Conservation (phyloP, 2,113 vertebrate species). For the Gadus macrocephalus region DNA sequence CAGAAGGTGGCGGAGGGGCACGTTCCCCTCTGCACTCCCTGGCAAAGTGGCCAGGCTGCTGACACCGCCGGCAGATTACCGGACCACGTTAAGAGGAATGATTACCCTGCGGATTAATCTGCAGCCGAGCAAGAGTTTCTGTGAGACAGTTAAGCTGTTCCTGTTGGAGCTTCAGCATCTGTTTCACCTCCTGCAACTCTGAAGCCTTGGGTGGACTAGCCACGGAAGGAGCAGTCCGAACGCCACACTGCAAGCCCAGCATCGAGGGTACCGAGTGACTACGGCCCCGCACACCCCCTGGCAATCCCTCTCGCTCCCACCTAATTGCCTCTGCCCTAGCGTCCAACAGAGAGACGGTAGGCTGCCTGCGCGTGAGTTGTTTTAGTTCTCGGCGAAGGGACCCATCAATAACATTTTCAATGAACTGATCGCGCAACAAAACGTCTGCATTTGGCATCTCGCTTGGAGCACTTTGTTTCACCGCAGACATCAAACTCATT, state of each 20-base stretch:
- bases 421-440: constrained; percentile 24
- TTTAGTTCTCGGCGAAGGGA: constrained; percentile 4
- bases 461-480: not conserved
- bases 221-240: not conserved
- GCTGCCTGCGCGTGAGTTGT: too few species aligned
- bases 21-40: not conserved
- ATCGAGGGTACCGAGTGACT: constrained; percentile 8
- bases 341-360: too few species aligned
- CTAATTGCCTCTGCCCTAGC: too few species aligned
- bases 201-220: too few species aligned
- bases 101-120: not conserved
- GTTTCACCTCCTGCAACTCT: not conserved
- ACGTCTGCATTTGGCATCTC: not conserved
- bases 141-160: constrained; percentile 18
- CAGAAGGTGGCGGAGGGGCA: not conserved
- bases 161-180: constrained; percentile 14
- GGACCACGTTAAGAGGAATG: too few species aligned
- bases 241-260: not conserved
- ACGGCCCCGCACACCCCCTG: not conserved
- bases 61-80: too few species aligned
- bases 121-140: not conserved
- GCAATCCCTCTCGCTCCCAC: constrained; percentile 1
- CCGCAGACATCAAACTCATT: not conserved
- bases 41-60: too few species aligned
- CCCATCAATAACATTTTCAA: constrained; percentile 15